These are phyloP conservation scores for Habroteleia sp. DNA, from an alignment of 2,888 invertebrate species.

Conservation along the genomic window DNA sequence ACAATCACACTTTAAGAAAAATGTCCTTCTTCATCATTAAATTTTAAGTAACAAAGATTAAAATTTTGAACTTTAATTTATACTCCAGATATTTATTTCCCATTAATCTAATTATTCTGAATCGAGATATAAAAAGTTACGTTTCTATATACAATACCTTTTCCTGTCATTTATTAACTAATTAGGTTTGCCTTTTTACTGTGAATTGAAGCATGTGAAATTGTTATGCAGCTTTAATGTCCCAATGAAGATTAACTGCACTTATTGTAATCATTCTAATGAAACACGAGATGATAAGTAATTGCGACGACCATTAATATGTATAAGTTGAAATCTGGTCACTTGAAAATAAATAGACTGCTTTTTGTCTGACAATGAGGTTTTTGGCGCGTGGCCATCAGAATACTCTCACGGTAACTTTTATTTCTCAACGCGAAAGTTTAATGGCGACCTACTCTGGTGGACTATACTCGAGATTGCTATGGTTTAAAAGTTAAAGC, in stretches of 20 bases:
- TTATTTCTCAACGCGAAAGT: slow-evolving; percentile 54
- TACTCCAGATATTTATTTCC: too few relatives aligned
- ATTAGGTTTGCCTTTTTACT: too few relatives aligned
- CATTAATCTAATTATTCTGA: too few relatives aligned
- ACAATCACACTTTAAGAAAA: too few relatives aligned
- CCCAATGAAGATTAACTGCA: slow-evolving; percentile 11
- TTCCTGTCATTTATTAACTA: too few relatives aligned
- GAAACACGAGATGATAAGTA: slow-evolving; percentile 10
- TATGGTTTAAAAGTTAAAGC: slow-evolving; percentile 47
- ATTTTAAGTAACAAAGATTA: too few relatives aligned
- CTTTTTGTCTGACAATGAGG: slow-evolving; percentile 44
- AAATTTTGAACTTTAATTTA: too few relatives aligned
- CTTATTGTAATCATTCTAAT: slow-evolving; percentile 14
- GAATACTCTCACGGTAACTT: slow-evolving; percentile 39
- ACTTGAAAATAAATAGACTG: slow-evolving; percentile 35
- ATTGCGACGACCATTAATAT: slow-evolving; percentile 15
- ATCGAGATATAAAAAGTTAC: too few relatives aligned
- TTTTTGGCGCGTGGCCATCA: slow-evolving; percentile 47
- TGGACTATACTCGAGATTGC: slow-evolving; percentile 27
- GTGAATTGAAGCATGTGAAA: not conserved
- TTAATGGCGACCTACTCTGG: slow-evolving; percentile 39
- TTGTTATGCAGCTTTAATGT: not conserved
- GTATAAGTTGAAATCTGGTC: slow-evolving; percentile 32
- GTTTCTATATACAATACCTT: too few relatives aligned
- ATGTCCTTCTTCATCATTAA: too few relatives aligned